Base-by-base conservation (phyloP, 2,888 invertebrate genomes). In the Entomobrya multifasciata region DNA sequence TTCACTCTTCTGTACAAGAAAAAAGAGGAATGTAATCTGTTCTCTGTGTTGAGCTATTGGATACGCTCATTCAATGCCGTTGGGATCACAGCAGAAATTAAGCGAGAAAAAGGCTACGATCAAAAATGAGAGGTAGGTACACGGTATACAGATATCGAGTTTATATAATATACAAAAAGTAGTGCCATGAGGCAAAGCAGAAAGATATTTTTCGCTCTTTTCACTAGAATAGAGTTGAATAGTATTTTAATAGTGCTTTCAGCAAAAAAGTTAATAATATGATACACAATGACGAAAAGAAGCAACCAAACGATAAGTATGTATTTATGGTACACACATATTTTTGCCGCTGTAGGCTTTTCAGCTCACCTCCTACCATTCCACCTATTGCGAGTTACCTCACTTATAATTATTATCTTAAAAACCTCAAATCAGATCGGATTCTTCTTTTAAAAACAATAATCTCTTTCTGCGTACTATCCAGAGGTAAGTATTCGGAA, bases 141-240 rank as follows among this genome's bases (percentile, higher is more conserved):
- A 36, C 8, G 8, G 36, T 36, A 36, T 36, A 36, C 36, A 36
- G 4, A 36, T 36, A 36, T 36, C 8, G 4, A 6, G 4, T 10
- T 60, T 22, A 27, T 1, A 25, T 62, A 44, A 47, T 13, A 20
- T n/a, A 49, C 13, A 62, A 44, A 67, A 74, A 6, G 36, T 15
- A 83, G 20, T 77, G 83, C 83, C 77, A 36, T 67, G 83, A 83
- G 83, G 76, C 83, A 67, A 67, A 55, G 30, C 52, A 76, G 83
- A 67, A 83, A 77, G 76, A 83, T 76, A 65, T 83, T 83, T 36
- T 36, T 36, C 8, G 8, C 8, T 36, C 4, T 36, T 36, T 36
- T 36, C n/a, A n/a, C n/a, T n/a, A 55, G 55, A 55, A 55, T 36
- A 74, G 74, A 6, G 36, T 74, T 74, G 47, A 70, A 70, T 70